Conservation (phyloP, 2,888 invertebrate species). For the Eucriotettix oculatus region DNA sequence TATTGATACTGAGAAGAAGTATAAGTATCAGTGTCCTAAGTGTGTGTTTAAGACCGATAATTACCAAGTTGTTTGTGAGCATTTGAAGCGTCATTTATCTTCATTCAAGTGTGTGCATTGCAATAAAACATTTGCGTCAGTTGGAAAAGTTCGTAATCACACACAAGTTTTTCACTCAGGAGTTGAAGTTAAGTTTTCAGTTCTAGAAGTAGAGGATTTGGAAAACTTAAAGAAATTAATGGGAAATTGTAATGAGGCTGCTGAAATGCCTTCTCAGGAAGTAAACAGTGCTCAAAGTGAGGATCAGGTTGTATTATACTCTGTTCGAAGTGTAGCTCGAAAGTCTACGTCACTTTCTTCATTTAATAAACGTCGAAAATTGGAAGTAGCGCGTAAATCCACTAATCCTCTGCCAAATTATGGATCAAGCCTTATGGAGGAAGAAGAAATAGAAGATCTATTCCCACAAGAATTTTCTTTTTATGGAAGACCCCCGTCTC, state of each 20-base stretch:
- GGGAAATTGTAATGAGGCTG: slow-evolving; percentile 4
- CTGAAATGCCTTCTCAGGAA: too few relatives aligned
- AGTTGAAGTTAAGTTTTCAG: slow-evolving; percentile 17
- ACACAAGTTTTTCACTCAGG: slow-evolving; percentile 20
- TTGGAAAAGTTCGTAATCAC: slow-evolving; percentile 20
- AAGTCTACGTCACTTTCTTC: slow-evolving; percentile 1
- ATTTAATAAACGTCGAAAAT: background rate
- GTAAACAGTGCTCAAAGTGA: background rate
- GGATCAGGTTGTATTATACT: too few relatives aligned
- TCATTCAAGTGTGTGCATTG: slow-evolving; percentile 28
- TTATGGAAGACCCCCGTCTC: slow-evolving; percentile 30
- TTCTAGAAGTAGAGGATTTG: slow-evolving; percentile 10
- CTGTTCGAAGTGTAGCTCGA: slow-evolving; percentile 2
- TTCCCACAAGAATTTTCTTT: slow-evolving; percentile 24
- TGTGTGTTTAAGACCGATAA: slow-evolving; percentile 23
- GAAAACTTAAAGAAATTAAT: slow-evolving; percentile 6
- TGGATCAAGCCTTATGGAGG: background rate
- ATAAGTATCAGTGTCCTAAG: slow-evolving; percentile 24
- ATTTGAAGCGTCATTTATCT: slow-evolving; percentile 27
- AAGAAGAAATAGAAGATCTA: background rate
- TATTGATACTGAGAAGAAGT: slow-evolving; percentile 11
- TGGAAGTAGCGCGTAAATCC: slow-evolving; percentile 29
- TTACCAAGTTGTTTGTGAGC: slow-evolving; percentile 22
- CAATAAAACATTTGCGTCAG: slow-evolving; percentile 19
- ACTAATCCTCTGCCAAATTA: slow-evolving; percentile 23